phyloP scores from a whole-genome alignment of 2,797 vertebrate genomes.

The Schizopygopsis pylzovi region DNA sequence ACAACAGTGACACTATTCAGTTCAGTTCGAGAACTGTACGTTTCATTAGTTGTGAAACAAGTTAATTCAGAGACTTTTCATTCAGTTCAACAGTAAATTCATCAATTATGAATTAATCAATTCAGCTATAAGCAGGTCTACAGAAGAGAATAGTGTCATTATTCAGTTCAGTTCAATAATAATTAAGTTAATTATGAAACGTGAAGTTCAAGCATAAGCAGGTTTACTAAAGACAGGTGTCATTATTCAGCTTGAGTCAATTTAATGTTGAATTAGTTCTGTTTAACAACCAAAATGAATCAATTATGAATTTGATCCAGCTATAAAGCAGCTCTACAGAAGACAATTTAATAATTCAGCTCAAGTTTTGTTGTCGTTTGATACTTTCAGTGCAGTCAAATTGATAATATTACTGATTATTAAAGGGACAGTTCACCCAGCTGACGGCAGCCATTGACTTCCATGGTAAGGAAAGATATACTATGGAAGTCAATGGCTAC shows the following conservation, averaged over 20 bases:
- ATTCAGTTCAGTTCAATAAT: not conserved
- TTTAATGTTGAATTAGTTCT: not conserved
- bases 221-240: not conserved
- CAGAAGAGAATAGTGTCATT: not conserved
- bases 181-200: not conserved
- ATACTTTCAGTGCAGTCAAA: not conserved
- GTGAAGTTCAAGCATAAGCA: not conserved
- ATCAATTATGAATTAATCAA: not conserved
- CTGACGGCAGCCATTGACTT: not conserved
- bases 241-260: not conserved
- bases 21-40: not conserved
- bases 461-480: not conserved
- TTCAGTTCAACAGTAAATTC: too few species aligned
- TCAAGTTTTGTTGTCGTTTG: not conserved
- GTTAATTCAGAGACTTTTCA: too few species aligned
- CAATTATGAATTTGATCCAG: not conserved
- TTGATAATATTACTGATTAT: not conserved
- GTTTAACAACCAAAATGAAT: not conserved
- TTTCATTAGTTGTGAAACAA: too few species aligned
- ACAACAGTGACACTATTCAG: not conserved
- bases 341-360: not conserved
- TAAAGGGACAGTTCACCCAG: not conserved
- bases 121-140: not conserved
- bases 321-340: not conserved
- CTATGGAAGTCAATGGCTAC: not conserved